phyloP scores from a whole-genome alignment of 1,140 invertebrate genomes.

The Musca vetustissima region DNA sequence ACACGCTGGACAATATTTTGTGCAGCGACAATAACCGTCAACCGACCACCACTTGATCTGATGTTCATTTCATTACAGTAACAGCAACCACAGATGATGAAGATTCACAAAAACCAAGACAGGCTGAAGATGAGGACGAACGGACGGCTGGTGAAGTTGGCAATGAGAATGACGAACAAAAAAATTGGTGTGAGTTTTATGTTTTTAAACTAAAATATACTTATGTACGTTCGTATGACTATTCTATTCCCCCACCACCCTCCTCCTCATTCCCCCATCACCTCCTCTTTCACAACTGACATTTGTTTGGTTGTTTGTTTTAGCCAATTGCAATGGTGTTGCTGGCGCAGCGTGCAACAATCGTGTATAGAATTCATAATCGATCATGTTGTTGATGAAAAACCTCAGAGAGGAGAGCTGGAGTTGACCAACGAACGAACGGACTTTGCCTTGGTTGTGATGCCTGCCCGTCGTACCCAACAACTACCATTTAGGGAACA shows the following conservation, averaged over 20 bases:
- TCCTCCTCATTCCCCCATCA: no score
- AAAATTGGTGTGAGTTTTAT: conserved; percentile 5
- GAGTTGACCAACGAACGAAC: no score
- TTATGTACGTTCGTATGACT: background rate
- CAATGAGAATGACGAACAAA: background rate
- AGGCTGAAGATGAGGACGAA: background rate
- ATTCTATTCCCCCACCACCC: background rate
- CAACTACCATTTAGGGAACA: conserved; percentile 10
- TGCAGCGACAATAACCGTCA: no score
- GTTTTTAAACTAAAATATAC: background rate
- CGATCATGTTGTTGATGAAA: conserved; percentile 16
- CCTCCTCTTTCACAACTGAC: no score
- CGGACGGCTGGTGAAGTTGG: background rate
- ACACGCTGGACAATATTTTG: background rate
- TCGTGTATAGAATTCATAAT: conserved; percentile 31
- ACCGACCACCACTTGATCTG: no score
- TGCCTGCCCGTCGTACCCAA: background rate
- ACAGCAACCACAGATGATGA: background rate
- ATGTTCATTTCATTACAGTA: no score
- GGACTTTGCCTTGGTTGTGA: background rate
- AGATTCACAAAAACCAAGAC: background rate
- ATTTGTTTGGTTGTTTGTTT: no score
- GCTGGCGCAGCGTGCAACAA: conserved; percentile 22
- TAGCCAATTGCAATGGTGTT: conserved; percentile 8
- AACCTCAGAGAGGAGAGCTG: background rate